phyloP scores from a whole-genome alignment of 1,140 invertebrate species.

The Ridgeia piscesae region DNA sequence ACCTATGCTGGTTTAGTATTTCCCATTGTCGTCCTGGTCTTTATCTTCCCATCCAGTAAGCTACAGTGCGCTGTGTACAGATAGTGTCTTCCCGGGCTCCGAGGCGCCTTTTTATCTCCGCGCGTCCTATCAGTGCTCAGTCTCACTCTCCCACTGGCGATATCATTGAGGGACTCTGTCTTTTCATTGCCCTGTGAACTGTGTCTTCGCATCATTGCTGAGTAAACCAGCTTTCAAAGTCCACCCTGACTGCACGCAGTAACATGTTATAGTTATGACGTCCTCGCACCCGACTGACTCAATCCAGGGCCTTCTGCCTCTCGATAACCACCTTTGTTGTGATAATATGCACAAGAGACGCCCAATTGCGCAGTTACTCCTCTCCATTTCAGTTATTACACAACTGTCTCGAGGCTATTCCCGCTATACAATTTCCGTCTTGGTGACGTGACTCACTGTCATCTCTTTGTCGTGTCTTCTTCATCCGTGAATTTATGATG shows the following conservation, averaged over 20 bases:
- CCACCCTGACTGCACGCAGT: neutral
- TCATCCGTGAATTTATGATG: neutral
- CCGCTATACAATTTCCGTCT: neutral
- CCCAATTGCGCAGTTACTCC: neutral
- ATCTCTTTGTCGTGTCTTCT: neutral
- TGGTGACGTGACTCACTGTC: neutral
- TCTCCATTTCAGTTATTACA: neutral
- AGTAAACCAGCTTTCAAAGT: neutral
- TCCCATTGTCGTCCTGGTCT: neutral
- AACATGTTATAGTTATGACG: neutral
- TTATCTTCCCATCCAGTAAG: neutral
- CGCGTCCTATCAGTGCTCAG: neutral
- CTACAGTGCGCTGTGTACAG: neutral
- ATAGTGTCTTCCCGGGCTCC: neutral
- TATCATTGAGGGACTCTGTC: neutral
- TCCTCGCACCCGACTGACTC: neutral
- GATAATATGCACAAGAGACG: neutral
- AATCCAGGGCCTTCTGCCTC: neutral
- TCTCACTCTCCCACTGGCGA: neutral
- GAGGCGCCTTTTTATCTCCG: neutral
- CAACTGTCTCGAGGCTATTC: neutral
- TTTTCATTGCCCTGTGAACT: neutral
- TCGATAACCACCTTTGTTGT: neutral
- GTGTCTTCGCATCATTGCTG: neutral
- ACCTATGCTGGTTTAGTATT: neutral